Conservation (phyloP, 2,797 vertebrate genomes). For the Galago senegalensis region DNA sequence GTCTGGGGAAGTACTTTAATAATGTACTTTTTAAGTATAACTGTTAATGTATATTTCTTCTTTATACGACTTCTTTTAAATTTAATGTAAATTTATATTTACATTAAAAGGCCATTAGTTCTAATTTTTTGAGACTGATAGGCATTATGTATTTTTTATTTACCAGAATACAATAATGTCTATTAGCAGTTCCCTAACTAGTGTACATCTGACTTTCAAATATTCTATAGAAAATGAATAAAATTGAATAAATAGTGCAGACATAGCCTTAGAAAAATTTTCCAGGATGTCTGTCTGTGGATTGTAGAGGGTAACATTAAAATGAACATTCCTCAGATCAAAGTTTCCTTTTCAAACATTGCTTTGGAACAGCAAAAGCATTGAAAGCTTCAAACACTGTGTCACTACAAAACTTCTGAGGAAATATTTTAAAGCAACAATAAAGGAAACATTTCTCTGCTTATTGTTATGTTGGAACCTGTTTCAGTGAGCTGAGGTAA, state of each 20-base stretch:
- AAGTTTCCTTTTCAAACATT: not conserved
- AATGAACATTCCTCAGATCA: not conserved
- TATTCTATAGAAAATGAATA: not conserved
- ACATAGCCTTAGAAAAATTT: not conserved
- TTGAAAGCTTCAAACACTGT: not conserved
- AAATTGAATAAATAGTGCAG: not conserved
- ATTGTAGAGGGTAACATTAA: not conserved
- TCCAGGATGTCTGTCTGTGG: not conserved
- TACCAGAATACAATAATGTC: not conserved
- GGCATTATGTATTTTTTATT: not conserved
- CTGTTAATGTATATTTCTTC: not conserved
- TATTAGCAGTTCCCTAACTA: not conserved
- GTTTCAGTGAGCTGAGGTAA: not conserved
- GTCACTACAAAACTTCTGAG: not conserved
- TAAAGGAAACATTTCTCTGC: not conserved
- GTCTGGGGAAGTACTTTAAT: conserved; percentile 60
- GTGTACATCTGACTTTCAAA: not conserved
- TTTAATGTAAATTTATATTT: conserved; percentile 9
- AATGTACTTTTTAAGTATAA: conserved; percentile 62
- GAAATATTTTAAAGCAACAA: not conserved
- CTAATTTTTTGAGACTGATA: not conserved
- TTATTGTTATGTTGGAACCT: not conserved
- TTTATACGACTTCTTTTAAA: not conserved
- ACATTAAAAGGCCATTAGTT: not conserved
- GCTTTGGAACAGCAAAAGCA: not conserved